A percentile compares a stretch with the other conserved stretches of the same genome.
Evolutionary conservation across 2,113 vertebrate species (phyloP).

Genomic region (Astur gentilis): DNA sequence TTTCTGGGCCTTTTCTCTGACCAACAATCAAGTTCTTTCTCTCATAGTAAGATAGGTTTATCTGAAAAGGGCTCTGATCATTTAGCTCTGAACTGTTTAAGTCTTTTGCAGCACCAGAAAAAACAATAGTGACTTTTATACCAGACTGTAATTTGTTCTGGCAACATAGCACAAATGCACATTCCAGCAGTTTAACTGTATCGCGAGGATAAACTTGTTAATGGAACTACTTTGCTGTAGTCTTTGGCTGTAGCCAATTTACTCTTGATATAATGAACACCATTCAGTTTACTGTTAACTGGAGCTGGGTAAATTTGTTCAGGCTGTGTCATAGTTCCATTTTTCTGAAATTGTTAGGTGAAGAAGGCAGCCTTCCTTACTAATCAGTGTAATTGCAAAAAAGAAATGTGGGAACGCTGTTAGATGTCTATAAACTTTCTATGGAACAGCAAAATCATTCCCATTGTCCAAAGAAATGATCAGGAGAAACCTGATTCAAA

Average conservation of each 20-base stretch:
- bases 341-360: neutral
- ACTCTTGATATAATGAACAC: neutral
- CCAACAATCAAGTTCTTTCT: neutral
- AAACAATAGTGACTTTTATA: neutral
- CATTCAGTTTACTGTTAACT: neutral
- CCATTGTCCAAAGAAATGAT: neutral
- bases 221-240: neutral
- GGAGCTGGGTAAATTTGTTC: neutral
- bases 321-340: neutral
- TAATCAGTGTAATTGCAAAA: neutral
- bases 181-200: neutral
- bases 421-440: neutral
- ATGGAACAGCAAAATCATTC: neutral
- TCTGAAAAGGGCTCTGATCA: neutral
- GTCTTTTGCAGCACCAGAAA: neutral
- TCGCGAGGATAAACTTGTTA: neutral
- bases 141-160: neutral
- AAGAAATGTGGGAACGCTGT: neutral
- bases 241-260: neutral
- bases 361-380: neutral
- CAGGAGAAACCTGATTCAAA: neutral
- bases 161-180: neutral
- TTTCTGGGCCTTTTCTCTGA: neutral
- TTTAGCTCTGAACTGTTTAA: neutral
- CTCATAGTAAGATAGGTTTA: neutral